Evolutionary conservation across 2,888 invertebrate genomes (phyloP), one percentile per base, ranked within the genome.

Genomic region (Orchestes rusci): DNA sequence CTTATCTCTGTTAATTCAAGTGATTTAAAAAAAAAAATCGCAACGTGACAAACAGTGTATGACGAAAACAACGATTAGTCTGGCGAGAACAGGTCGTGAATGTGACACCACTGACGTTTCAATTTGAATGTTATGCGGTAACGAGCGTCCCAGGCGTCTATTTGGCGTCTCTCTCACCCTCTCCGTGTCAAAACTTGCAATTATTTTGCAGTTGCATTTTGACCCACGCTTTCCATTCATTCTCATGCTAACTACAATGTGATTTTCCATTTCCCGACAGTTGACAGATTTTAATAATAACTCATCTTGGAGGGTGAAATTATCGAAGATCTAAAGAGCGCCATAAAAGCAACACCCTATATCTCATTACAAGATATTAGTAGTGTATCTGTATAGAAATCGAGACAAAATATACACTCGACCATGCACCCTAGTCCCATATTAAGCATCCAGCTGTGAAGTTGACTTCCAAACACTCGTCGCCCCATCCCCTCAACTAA

Each of bases 41-140:
- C n/a, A n/a, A n/a, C n/a, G n/a, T n/a, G n/a, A n/a, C n/a, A n/a
- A n/a, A n/a, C n/a, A n/a, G n/a, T n/a, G n/a, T n/a, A n/a, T n/a
- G n/a, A n/a, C n/a, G n/a, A n/a, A n/a, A n/a, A n/a, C n/a, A 57
- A 53, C 55, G 56, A 60, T 60, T 60, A 57, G 59, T 57, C 57
- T 58, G 57, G 49, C 48, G 50, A 54, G 49, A 39, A 18, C 49
- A 45, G 42, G 49, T 56, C 43, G 62, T 64, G 64, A 64, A 62
- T 63, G 62, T 66, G 66, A 65, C 65, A n/a, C n/a, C 23, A 65
- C 57, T 66, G 65, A 66, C 65, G 62, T 64, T 66, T 65, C 66
- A 65, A 66, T 66, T 65, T 64, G 59, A 57, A 62, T 61, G 59
- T 58, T 59, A 55, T 50, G 50, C 54, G 60, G 59, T 58, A 54